These are phyloP conservation scores for Heteractis magnifica DNA, from an alignment of 92 coral and sea anemone species.

Conservation along the genomic window DNA sequence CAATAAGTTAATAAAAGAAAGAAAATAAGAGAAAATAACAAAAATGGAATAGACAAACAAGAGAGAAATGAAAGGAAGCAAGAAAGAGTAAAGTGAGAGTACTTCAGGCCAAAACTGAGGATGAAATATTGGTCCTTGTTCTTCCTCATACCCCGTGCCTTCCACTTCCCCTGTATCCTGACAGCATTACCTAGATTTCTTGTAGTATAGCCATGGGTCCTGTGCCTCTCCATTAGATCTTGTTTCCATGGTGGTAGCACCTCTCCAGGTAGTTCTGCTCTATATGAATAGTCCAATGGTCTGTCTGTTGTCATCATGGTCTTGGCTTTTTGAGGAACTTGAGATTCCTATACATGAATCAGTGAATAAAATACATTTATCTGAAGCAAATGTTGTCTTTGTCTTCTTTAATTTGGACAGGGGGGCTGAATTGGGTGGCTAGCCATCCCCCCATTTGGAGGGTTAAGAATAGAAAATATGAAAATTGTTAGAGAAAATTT, in stretches of 20 bases:
- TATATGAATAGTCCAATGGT: constrained; percentile 28
- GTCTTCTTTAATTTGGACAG: too few species aligned
- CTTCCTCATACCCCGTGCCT: too few species aligned
- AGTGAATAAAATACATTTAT: too few species aligned
- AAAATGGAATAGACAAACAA: not conserved
- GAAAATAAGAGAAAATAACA: not conserved
- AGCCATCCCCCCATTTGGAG: too few species aligned
- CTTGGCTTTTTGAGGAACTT: constrained; percentile 21
- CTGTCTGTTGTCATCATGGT: constrained; percentile 14
- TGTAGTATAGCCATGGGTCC: not conserved
- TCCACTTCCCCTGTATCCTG: too few species aligned
- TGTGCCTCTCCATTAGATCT: constrained; percentile 57
- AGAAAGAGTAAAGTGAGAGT: not conserved
- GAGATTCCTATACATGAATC: not conserved
- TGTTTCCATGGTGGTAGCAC: constrained; percentile 69
- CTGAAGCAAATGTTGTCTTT: too few species aligned
- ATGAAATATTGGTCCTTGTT: too few species aligned
- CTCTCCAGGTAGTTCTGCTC: constrained; percentile 58
- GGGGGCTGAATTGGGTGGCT: too few species aligned
- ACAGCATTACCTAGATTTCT: constrained; percentile 4
- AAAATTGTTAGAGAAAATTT: too few species aligned
- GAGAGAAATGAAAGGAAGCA: not conserved
- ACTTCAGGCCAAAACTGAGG: too few species aligned
- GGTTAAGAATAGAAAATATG: too few species aligned
- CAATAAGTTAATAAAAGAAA: not conserved